Percentiles rank a stretch among this genome's conserved stretches.
These are phyloP conservation scores for Morpho deidamia DNA, from an alignment of 2,888 invertebrate species.

Conservation along the genomic window DNA sequence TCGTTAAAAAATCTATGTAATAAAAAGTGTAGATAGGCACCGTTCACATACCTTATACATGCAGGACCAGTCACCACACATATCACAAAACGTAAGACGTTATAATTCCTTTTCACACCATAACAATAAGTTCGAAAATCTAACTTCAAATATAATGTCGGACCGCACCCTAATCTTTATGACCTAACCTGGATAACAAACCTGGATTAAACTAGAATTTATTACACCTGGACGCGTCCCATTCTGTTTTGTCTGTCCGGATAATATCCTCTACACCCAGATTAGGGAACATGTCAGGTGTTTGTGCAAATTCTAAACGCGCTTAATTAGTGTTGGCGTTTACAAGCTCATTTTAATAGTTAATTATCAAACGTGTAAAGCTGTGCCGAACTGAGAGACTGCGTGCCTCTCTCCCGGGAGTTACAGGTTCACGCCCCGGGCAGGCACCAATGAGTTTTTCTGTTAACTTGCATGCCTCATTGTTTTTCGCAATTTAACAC, in stretches of 20 bases:
- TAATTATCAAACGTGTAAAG: too few relatives aligned
- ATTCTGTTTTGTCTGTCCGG: conserved; percentile 31
- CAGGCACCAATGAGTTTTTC: too few relatives aligned
- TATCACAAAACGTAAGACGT: too few relatives aligned
- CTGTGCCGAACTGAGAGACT: too few relatives aligned
- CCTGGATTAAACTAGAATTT: conserved; percentile 43
- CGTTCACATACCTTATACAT: too few relatives aligned
- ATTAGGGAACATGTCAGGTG: conserved; percentile 29
- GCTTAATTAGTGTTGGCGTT: not conserved
- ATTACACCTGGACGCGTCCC: conserved; percentile 35
- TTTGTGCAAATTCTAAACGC: conserved; percentile 17
- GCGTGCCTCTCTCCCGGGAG: too few relatives aligned
- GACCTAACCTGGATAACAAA: conserved; percentile 34
- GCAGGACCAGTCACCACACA: too few relatives aligned
- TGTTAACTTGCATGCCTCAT: too few relatives aligned
- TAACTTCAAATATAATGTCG: conserved; percentile 25
- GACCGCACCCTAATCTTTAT: conserved; percentile 37
- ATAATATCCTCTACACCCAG: conserved; percentile 32
- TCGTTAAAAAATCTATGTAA: too few relatives aligned
- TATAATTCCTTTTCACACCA: not conserved
- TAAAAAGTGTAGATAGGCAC: too few relatives aligned
- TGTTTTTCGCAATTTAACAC: too few relatives aligned
- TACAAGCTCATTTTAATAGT: not conserved
- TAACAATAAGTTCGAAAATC: conserved; percentile 23
- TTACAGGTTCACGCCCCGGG: too few relatives aligned